Base-by-base conservation (phyloP, 2,797 vertebrate genomes). In the Epinephelus awoara region DNA sequence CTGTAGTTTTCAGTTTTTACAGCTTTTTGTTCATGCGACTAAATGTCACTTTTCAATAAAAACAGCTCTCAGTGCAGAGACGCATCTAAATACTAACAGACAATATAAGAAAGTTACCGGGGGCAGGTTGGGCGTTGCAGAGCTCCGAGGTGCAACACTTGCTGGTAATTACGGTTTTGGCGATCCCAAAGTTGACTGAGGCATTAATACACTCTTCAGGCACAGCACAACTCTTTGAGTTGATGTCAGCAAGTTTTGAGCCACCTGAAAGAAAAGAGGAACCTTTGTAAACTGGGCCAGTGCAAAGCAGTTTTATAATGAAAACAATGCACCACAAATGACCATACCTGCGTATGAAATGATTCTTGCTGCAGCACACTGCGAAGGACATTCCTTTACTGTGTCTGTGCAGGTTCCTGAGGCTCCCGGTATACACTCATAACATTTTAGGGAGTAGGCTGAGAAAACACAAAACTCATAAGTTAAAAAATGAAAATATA, bases 401-500 rank as follows among this genome's bases (percentile, higher is more conserved):
- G 1, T 21, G 0, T 11, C 1, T 6, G 0, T 34, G 79, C 91
- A 93, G 8, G 0, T 0, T 55, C 14, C 54, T 3, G 19, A 0
- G 3, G 0, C 0, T 3, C 2, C 40, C 0, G 21, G 0, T 19
- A 0, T 0, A 71, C 92, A 93, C 50, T 68, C n/a, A 9, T 76
- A 64, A 69, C 94, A 95, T 14, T 5, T 84, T 40, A 95, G 65
- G 1, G 86, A 18, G 52, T 40, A 21, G 10, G 58, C 94, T 94
- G 67, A 44, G 18, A 54, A 79, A 83, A 83, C 7, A 75, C 2
- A 72, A 21, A 59, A 58, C 0, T 14, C 14, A 58, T 1, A 55
- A 17, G 13, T 25, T 11, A 6, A 62, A 51, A 18, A 0, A 47
- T 17, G 4, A 46, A 5, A 46, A 46, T 14, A 14, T 4, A 13